phyloP scores from a whole-genome alignment of 2,888 invertebrate species.

The Agrotis clavis region DNA sequence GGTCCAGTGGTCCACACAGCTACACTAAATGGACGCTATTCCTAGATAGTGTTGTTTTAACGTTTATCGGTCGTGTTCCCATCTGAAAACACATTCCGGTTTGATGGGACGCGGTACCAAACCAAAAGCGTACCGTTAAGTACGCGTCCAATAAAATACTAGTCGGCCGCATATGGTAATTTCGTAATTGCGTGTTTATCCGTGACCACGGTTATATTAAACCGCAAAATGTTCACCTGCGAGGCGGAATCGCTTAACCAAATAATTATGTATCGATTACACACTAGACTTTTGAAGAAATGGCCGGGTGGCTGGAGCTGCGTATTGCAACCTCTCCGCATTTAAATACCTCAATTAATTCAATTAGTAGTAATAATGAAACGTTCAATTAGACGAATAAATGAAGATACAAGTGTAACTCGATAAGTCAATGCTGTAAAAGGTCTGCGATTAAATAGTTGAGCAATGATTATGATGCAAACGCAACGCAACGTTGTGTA shows the following conservation, averaged over 20 bases:
- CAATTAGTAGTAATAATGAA: constrained; percentile 67
- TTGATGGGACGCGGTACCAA: constrained; percentile 69
- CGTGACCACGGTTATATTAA: constrained; percentile 76
- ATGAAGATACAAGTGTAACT: constrained; percentile 63
- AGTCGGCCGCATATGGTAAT: constrained; percentile 82
- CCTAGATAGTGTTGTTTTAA: constrained; percentile 70
- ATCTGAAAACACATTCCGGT: constrained; percentile 71
- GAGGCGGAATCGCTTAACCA: constrained; percentile 72
- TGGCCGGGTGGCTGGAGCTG: constrained; percentile 41
- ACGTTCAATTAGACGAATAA: constrained; percentile 57
- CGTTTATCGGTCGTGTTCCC: constrained; percentile 66
- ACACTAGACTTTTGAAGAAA: constrained; percentile 56
- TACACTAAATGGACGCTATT: constrained; percentile 65
- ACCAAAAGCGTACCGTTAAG: constrained; percentile 80
- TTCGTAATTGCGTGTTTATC: constrained; percentile 84
- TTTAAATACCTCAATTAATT: constrained; percentile 58
- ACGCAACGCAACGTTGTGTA: constrained; percentile 66
- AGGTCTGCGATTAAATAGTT: constrained; percentile 68
- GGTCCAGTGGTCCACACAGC: constrained; percentile 24
- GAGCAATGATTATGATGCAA: constrained; percentile 71
- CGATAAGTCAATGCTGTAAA: constrained; percentile 69
- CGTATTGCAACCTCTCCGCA: constrained; percentile 41
- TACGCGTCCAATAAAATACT: constrained; percentile 81
- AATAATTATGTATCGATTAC: constrained; percentile 72
- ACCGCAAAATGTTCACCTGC: constrained; percentile 69